Evolutionary conservation across 2,797 vertebrate species (phyloP).

Genomic region (Sebastiscus tertius): DNA sequence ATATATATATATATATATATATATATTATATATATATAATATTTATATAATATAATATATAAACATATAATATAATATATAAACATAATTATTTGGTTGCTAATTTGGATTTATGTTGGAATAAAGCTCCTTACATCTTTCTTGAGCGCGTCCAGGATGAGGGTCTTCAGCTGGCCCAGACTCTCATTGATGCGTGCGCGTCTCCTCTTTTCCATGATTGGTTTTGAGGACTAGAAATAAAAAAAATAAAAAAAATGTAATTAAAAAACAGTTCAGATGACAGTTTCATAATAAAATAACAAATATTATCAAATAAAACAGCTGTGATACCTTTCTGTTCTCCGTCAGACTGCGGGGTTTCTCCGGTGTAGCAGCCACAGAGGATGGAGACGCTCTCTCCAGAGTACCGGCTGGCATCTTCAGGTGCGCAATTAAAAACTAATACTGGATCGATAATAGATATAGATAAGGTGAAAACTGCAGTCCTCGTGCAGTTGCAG

Average conservation of each 20-base stretch:
- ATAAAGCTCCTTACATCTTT: constrained; percentile 86
- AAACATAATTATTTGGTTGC: neutral
- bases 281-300: neutral
- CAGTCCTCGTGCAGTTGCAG: no score
- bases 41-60: no score
- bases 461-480: no score
- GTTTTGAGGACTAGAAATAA: constrained; percentile 87
- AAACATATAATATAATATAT: no score
- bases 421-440: neutral
- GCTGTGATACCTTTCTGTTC: constrained; percentile 86
- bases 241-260: neutral
- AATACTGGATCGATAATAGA: no score
- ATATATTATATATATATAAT: no score
- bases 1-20: no score
- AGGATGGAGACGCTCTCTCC: constrained; percentile 87
- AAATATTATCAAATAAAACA: neutral
- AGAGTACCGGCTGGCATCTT: constrained; percentile 91
- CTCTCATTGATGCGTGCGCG: constrained; percentile 92
- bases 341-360: constrained; percentile 87
- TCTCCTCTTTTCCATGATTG: constrained; percentile 91
- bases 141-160: constrained; percentile 91
- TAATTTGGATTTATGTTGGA: no score
- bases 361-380: constrained; percentile 86
- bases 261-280: neutral
- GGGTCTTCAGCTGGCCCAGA: constrained; percentile 89